These are phyloP conservation scores for Fistularia tabacaria DNA, from an alignment of 2,797 vertebrate genomes.

Conservation along the genomic window DNA sequence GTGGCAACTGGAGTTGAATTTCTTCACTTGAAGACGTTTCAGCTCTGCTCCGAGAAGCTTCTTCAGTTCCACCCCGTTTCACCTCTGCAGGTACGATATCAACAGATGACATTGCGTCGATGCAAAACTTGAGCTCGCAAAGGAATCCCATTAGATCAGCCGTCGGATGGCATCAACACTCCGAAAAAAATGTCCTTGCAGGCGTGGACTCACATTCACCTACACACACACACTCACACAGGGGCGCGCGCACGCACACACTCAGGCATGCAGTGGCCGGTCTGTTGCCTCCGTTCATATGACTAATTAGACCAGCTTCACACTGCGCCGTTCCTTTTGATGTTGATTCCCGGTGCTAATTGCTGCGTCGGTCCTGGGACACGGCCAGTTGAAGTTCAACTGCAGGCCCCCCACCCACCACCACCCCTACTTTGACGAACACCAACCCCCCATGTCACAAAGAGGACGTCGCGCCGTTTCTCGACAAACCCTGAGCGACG, in stretches of 20 bases:
- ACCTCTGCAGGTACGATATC: no score
- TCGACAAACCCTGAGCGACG: no score
- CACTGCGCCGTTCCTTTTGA: conserved; percentile 93
- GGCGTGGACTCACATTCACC: conserved; percentile 46
- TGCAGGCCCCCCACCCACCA: conserved; percentile 60
- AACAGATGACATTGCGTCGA: no score
- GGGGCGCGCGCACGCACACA: conserved; percentile 28
- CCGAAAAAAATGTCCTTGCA: conserved; percentile 27
- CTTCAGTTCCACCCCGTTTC: no score
- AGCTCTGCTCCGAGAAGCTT: no score
- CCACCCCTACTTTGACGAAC: conserved; percentile 8
- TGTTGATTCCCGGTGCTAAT: conserved; percentile 88
- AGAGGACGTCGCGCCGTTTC: no score
- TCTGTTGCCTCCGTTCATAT: conserved; percentile 89
- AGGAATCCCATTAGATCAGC: no score
- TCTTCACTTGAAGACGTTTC: no score
- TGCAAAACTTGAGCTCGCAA: no score
- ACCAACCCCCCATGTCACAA: neutral
- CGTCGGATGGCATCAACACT: no score
- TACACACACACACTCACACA: conserved; percentile 36
- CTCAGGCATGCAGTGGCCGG: conserved; percentile 77
- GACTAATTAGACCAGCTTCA: conserved; percentile 97
- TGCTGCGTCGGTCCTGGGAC: conserved; percentile 80
- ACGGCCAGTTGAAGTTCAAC: conserved; percentile 91
- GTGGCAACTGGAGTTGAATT: no score